Conservation (phyloP, 2,888 invertebrate genomes). For the Protonemura montana region DNA sequence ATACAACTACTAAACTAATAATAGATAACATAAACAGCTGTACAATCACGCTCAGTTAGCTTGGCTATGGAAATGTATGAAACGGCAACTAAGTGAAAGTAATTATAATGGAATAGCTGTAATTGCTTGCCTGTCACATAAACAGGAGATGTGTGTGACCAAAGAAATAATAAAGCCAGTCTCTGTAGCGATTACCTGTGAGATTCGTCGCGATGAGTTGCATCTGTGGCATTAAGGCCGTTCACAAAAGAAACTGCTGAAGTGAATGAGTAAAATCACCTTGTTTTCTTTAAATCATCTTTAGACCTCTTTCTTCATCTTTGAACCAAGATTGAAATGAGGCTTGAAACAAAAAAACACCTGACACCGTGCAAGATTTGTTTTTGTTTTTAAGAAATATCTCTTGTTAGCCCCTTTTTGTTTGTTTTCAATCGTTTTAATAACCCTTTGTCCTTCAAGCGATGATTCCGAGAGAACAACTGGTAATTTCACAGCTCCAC, state of each 20-base stretch:
- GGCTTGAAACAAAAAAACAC: no score
- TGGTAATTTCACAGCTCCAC: no score
- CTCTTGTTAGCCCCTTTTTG: no score
- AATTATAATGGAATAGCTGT: constrained; percentile 7
- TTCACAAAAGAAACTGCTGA: no score
- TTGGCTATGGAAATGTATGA: background rate
- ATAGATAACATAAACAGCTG: constrained; percentile 4
- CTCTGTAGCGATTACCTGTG: background rate
- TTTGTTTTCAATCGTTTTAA: no score
- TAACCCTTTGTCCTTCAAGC: no score
- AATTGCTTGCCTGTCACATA: background rate
- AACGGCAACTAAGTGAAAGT: background rate
- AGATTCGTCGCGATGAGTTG: background rate
- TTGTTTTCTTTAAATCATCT: background rate
- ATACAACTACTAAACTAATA: background rate
- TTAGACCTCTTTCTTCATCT: background rate
- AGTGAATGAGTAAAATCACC: background rate
- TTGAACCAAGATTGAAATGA: no score
- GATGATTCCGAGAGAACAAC: no score
- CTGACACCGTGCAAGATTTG: no score
- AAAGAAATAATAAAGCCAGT: background rate
- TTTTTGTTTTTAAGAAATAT: no score
- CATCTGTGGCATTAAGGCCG: no score
- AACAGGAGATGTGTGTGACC: background rate
- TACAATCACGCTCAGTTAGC: background rate